Percentiles rank a stretch among this genome's conserved stretches.
These are phyloP conservation scores for Anoncus sp. DNA, from an alignment of 2,888 invertebrate species.

Conservation along the genomic window DNA sequence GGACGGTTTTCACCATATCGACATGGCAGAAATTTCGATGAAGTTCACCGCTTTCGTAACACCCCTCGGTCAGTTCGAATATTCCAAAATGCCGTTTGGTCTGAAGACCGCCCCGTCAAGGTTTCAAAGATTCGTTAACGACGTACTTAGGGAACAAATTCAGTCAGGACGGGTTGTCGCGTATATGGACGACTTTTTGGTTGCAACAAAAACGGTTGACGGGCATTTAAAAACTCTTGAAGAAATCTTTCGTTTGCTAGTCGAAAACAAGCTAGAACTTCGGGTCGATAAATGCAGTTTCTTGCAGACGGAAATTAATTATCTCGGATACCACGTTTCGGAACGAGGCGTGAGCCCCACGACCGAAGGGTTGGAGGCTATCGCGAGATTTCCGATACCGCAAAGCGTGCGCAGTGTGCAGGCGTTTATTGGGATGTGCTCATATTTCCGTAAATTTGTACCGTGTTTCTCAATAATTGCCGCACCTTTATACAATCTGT, in stretches of 20 bases:
- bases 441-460: conserved; percentile 71
- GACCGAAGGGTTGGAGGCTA: conserved; percentile 55
- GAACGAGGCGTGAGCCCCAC: conserved; percentile 57
- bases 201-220: conserved; percentile 42
- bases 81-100: conserved; percentile 55
- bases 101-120: conserved; percentile 57
- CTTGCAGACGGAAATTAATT: conserved; percentile 58
- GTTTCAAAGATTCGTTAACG: conserved; percentile 66
- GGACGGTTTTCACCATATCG: conserved; percentile 67
- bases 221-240: conserved; percentile 32
- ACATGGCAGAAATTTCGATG: conserved; percentile 60
- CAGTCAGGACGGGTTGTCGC: conserved; percentile 53
- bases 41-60: conserved; percentile 62
- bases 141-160: conserved; percentile 61
- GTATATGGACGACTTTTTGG: conserved; percentile 68
- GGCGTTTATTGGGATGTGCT: conserved; percentile 70
- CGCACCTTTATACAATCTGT: conserved; percentile 72
- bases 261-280: conserved; percentile 42
- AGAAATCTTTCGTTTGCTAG: conserved; percentile 30
- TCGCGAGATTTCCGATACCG: conserved; percentile 68
- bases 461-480: conserved; percentile 65
- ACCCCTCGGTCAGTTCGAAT: conserved; percentile 44
- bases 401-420: conserved; percentile 63
- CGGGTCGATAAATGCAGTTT: conserved; percentile 63
- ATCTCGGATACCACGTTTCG: conserved; percentile 62